Base-by-base conservation (phyloP, 2,113 vertebrate species). In the Etheostoma cragini region DNA sequence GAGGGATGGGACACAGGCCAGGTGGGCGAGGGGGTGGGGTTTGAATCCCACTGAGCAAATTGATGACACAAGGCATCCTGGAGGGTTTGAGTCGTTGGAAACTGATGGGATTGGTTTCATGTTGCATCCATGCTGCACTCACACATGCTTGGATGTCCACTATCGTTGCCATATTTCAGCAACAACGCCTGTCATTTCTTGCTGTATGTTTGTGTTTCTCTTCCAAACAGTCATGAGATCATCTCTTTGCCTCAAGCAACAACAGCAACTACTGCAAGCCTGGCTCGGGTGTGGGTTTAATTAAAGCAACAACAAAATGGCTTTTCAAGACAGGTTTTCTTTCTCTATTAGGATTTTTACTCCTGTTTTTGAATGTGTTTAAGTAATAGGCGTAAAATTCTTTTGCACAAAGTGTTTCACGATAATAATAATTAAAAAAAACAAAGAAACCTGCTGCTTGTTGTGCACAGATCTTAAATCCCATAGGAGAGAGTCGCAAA, bases 41-140 rank as follows among this genome's bases (percentile, higher is more conserved):
- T 33, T 58, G 65, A 33, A 72, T 80, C 81, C 71, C 75, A 66
- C 78, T 82, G 74, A 87, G 78, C 73, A 85, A 87, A 93, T 15
- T 86, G 71, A 78, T 72, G 85, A 91, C 83, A 85, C 56, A 81
- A 78, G 82, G 56, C 21, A 24, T 88, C 72, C 75, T 80, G 54
- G 79, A 87, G 75, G 80, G 83, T 73, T 81, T 26, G 42, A 78
- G 60, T 78, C 72, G 73, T 90, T 92, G 64, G 57, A 72, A 91
- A 91, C 90, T 67, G 91, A 86, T 86, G 68, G 71, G 81, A 67
- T 62, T 3, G 14, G 22, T 45, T 71, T 5, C 14, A 4, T 14
- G 65, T 50, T 11, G 30, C 53, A 26, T 42, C n/a, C 15, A 53
- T 17, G 13, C 1, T 24, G 57, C 3, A 33, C 46, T 30, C 16